phyloP scores from a whole-genome alignment of 2,797 vertebrate species.

The Mareca strepera region DNA sequence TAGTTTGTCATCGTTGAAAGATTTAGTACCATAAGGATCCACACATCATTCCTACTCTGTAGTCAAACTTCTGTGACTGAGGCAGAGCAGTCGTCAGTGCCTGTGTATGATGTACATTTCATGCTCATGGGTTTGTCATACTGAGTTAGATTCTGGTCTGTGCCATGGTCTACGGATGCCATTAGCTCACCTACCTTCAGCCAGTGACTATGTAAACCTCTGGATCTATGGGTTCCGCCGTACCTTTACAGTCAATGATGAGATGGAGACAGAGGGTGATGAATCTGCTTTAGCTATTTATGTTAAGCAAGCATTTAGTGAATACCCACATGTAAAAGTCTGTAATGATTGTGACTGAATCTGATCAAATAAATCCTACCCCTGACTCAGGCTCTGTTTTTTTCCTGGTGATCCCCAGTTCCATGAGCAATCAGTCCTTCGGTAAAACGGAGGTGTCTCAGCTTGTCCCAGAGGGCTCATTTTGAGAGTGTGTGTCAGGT shows the following conservation, averaged over 20 bases:
- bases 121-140: fast-evolving
- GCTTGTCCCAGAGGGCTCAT: neutral
- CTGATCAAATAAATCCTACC: neutral
- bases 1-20: neutral
- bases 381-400: neutral
- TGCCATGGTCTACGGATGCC: neutral
- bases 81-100: neutral
- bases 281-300: neutral
- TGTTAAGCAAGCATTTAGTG: neutral
- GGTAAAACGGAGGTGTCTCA: neutral
- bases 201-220: neutral
- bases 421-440: too few species aligned
- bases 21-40: neutral
- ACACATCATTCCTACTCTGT: neutral
- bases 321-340: neutral
- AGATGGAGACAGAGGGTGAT: neutral
- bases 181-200: neutral
- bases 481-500: neutral
- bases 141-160: neutral
- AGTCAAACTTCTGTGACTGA: neutral
- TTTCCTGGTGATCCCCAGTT: neutral
- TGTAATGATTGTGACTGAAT: neutral
- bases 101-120: neutral
- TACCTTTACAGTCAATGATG: neutral
- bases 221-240: neutral